Evolutionary conservation across 2,113 vertebrate genomes (phyloP).

Genomic region (Panthera uncia): DNA sequence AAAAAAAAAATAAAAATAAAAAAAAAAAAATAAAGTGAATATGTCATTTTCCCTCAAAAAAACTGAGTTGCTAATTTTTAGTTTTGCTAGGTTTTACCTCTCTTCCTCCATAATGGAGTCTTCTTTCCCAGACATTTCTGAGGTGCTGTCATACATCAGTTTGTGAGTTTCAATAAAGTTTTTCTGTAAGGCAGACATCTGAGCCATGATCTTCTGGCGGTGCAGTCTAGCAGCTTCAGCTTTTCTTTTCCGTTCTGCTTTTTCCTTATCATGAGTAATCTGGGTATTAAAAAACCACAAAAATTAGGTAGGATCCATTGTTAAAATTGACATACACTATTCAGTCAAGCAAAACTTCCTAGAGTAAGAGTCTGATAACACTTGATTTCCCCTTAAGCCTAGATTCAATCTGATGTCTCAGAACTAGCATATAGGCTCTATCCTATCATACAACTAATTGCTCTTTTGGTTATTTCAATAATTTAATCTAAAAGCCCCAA

Average conservation of each 20-base stretch:
- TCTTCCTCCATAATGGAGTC: constrained; percentile 85
- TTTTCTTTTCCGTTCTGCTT: constrained; percentile 96
- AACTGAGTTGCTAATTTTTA: neutral
- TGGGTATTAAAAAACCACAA: constrained; percentile 80
- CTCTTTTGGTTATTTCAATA: neutral
- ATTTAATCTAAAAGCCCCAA: constrained; percentile 15
- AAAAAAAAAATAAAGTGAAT: too few species aligned
- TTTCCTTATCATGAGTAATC: constrained; percentile 95
- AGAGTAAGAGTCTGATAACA: constrained; percentile 4
- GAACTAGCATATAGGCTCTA: neutral
- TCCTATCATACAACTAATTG: neutral
- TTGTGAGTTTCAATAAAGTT: constrained; percentile 99
- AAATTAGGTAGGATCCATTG: constrained; percentile 18
- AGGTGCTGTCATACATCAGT: constrained; percentile 94
- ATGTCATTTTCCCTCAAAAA: constrained; percentile 8
- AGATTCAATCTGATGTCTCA: neutral
- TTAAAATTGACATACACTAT: constrained; percentile 18
- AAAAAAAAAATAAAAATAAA: too few species aligned
- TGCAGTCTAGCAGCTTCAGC: constrained; percentile 97
- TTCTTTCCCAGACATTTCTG: constrained; percentile 88
- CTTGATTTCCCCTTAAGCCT: neutral
- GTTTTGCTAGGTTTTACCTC: constrained; percentile 77
- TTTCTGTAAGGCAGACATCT: constrained; percentile 98
- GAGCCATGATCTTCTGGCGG: constrained; percentile 99
- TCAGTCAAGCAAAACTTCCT: neutral